Percentiles rank a stretch among this genome's conserved stretches.
phyloP scores from a whole-genome alignment of 1,140 invertebrate genomes.

The Lasioglossum albipes region DNA sequence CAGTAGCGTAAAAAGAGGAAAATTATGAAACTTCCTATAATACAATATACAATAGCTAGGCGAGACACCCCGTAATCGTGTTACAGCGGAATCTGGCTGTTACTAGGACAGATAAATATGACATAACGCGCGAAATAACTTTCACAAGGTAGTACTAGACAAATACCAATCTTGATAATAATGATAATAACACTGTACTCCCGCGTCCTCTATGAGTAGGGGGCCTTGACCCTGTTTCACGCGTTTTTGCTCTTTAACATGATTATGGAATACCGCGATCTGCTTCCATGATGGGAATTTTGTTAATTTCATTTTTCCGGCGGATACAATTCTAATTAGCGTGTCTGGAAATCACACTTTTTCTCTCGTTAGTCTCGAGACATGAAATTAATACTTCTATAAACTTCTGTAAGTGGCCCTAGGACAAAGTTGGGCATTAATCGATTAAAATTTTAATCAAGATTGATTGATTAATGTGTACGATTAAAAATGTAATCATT shows the following conservation, averaged over 20 bases:
- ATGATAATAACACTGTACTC: constrained; percentile 24
- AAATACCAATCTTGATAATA: constrained; percentile 52
- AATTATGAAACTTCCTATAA: background rate
- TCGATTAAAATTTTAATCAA: too few species aligned
- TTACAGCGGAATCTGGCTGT: constrained; percentile 41
- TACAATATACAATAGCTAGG: background rate
- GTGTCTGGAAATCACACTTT: too few species aligned
- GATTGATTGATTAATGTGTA: too few species aligned
- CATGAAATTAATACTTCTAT: too few species aligned
- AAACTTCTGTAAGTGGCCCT: too few species aligned
- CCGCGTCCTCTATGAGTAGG: constrained; percentile 41
- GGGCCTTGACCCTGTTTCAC: constrained; percentile 75
- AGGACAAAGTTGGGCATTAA: too few species aligned
- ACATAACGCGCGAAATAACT: constrained; percentile 72
- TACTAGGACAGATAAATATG: constrained; percentile 55
- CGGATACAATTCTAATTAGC: too few species aligned
- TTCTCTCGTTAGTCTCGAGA: too few species aligned
- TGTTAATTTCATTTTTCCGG: background rate
- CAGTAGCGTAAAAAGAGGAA: background rate
- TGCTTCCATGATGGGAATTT: background rate
- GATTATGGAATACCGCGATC: background rate
- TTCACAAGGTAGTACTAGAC: constrained; percentile 61
- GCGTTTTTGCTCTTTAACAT: constrained; percentile 13
- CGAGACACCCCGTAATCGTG: constrained; percentile 28
- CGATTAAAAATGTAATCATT: too few species aligned